These are phyloP conservation scores for Mechanitis messenoides DNA, from an alignment of 2,888 invertebrate species.

Conservation along the genomic window DNA sequence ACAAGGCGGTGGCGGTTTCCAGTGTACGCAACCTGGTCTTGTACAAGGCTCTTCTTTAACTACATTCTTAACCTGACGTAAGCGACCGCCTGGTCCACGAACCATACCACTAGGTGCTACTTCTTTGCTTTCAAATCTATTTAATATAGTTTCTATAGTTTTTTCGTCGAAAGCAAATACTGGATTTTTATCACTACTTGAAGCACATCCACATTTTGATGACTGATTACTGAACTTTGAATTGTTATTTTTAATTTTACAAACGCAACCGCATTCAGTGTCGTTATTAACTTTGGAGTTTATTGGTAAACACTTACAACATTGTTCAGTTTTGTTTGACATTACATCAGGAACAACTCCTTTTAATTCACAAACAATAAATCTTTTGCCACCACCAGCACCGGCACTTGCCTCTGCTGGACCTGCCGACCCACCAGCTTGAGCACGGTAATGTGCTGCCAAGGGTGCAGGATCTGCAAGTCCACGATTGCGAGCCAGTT, in stretches of 20 bases:
- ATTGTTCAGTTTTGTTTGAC: slow-evolving; percentile 46
- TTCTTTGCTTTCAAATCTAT: slow-evolving; percentile 48
- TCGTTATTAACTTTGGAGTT: slow-evolving; percentile 20
- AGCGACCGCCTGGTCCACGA: slow-evolving; percentile 42
- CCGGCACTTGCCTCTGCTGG: slow-evolving; percentile 35
- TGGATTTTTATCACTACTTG: slow-evolving; percentile 22
- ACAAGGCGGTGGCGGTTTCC: slow-evolving; percentile 63
- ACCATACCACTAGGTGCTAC: slow-evolving; percentile 32
- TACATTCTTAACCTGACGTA: slow-evolving; percentile 36
- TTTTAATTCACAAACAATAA: slow-evolving; percentile 69
- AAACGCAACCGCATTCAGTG: slow-evolving; percentile 3
- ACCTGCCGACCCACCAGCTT: slow-evolving; percentile 39
- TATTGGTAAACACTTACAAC: slow-evolving; percentile 57
- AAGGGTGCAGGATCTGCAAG: slow-evolving; percentile 59
- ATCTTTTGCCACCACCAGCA: slow-evolving; percentile 52
- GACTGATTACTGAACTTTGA: background rate
- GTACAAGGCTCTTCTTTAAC: slow-evolving; percentile 50
- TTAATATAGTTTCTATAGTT: slow-evolving; percentile 43
- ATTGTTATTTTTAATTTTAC: slow-evolving; percentile 2
- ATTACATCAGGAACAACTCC: slow-evolving; percentile 50
- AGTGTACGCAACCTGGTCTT: slow-evolving; percentile 58
- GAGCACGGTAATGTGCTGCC: slow-evolving; percentile 47
- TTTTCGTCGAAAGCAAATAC: slow-evolving; percentile 50
- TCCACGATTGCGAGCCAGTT: slow-evolving; percentile 65
- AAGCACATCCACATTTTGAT: slow-evolving; percentile 15